Percentiles rank a stretch among this genome's conserved stretches.
Evolutionary conservation across 2,888 invertebrate genomes (phyloP).

Genomic region (Andrena haemorrhoa): DNA sequence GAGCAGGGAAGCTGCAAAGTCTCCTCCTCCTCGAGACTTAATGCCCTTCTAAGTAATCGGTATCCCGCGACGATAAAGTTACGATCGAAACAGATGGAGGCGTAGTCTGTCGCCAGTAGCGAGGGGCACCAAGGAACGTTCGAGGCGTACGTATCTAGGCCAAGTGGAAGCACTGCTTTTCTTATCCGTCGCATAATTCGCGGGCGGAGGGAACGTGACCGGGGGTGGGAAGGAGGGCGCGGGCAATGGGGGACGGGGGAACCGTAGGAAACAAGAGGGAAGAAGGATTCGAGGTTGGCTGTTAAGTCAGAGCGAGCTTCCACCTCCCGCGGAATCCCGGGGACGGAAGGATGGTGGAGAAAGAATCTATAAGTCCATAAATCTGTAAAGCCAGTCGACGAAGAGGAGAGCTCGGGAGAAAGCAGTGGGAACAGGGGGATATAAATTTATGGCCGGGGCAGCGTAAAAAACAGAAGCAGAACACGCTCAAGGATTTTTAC

Average conservation of each 20-base stretch:
- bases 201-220: slow-evolving; percentile 6
- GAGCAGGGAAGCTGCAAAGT: no score
- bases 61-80: background rate
- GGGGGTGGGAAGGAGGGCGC: slow-evolving; percentile 8
- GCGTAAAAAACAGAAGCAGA: slow-evolving; percentile 73
- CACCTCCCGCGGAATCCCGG: slow-evolving; percentile 44
- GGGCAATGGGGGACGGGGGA: slow-evolving; percentile 18
- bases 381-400: slow-evolving; percentile 72
- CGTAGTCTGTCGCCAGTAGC: background rate
- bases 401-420: slow-evolving; percentile 43
- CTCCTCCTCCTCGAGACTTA: no score
- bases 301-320: slow-evolving; percentile 58
- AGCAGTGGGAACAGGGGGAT: slow-evolving; percentile 62
- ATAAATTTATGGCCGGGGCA: slow-evolving; percentile 74
- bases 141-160: slow-evolving; percentile 32
- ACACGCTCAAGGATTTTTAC: slow-evolving; percentile 71
- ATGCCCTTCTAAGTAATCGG: no score
- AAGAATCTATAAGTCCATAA: slow-evolving; percentile 83
- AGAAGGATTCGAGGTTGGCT: slow-evolving; percentile 38
- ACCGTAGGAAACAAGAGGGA: slow-evolving; percentile 19
- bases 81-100: background rate
- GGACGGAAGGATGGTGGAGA: slow-evolving; percentile 64
- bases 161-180: slow-evolving; percentile 29
- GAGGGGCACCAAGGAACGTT: slow-evolving; percentile 15
- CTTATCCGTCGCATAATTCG: slow-evolving; percentile 35